Evolutionary conservation across 2,888 invertebrate species (phyloP).

Genomic region (Loripinus fragilis): DNA sequence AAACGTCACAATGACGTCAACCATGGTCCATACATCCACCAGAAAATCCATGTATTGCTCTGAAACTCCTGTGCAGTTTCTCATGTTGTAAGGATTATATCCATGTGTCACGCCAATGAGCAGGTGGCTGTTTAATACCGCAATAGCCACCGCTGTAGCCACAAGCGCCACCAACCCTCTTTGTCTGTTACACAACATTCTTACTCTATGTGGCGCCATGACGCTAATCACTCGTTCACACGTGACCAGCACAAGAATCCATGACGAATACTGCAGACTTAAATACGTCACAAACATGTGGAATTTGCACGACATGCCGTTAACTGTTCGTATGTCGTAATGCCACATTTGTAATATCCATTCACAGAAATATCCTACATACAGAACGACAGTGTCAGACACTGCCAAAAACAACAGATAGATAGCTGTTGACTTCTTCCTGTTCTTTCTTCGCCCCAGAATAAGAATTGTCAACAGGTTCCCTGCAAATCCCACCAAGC

Average conservation of each 20-base stretch:
- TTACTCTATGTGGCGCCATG: background rate
- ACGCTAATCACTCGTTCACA: background rate
- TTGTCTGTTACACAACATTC: background rate
- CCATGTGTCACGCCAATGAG: background rate
- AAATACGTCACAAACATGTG: background rate
- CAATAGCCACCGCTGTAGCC: background rate
- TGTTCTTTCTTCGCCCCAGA: background rate
- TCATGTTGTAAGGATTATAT: background rate
- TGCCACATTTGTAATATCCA: background rate
- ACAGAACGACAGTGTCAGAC: background rate
- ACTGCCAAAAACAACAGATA: background rate
- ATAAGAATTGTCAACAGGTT: background rate
- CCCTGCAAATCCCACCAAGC: background rate
- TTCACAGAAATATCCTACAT: background rate
- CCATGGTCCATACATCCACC: background rate
- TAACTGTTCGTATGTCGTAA: background rate
- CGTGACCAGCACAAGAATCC: background rate
- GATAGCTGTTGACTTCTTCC: background rate
- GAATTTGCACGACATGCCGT: background rate
- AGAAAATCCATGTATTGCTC: background rate
- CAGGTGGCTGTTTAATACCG: background rate
- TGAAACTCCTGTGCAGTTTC: background rate
- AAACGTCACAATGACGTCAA: background rate
- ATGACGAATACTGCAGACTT: background rate
- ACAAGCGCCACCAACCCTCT: background rate